These are phyloP conservation scores for Sipunculus nudus DNA, from an alignment of 2,888 invertebrate species.

Conservation along the genomic window DNA sequence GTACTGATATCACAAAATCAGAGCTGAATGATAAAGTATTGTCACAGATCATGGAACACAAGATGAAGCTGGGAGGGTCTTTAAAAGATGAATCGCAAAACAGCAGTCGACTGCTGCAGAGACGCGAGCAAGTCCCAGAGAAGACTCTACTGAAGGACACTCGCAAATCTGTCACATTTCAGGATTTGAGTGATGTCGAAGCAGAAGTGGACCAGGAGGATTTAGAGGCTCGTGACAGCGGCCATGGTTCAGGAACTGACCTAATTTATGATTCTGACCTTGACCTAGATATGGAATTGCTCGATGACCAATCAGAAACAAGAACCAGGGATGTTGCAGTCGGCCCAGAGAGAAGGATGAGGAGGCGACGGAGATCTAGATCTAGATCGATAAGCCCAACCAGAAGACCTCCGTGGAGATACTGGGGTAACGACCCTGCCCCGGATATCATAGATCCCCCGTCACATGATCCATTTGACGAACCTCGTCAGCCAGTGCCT, in stretches of 20 bases:
- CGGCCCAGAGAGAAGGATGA: constrained; percentile 6
- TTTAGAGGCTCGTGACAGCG: constrained; percentile 39
- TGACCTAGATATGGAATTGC: constrained; percentile 16
- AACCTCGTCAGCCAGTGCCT: constrained; percentile 12
- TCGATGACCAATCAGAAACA: not conserved
- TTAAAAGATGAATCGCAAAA: too few species aligned
- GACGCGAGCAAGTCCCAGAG: constrained; percentile 49
- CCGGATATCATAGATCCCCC: constrained; percentile 46
- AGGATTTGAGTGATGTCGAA: constrained; percentile 11
- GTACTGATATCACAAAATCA: constrained; percentile 56
- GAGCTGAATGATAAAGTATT: constrained; percentile 56
- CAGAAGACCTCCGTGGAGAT: constrained; percentile 36
- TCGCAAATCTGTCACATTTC: not conserved
- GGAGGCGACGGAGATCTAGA: too few species aligned
- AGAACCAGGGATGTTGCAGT: constrained; percentile 10
- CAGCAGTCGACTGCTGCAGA: constrained; percentile 31
- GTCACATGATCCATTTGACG: constrained; percentile 33
- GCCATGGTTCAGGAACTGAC: constrained; percentile 30
- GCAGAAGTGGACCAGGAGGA: constrained; percentile 23
- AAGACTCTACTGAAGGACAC: not conserved
- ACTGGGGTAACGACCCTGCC: constrained; percentile 55
- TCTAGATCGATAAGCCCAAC: not conserved
- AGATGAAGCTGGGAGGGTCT: constrained; percentile 37
- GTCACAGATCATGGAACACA: constrained; percentile 45
- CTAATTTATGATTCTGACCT: constrained; percentile 21